phyloP scores from a whole-genome alignment of 1,140 invertebrate genomes.

The Heliconius congener region DNA sequence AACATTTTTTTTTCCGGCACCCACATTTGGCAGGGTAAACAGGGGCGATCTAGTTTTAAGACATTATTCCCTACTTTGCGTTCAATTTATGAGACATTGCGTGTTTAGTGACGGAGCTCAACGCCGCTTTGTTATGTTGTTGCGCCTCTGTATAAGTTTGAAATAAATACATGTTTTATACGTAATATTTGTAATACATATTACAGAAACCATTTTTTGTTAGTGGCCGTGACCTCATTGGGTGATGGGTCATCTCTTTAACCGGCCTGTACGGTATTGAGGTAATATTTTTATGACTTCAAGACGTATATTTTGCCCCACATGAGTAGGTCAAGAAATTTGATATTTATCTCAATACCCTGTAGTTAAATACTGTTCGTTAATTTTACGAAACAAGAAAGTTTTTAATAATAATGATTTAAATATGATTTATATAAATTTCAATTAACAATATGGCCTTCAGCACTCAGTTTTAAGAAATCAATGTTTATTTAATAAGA shows the following conservation, averaged over 20 bases:
- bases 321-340: slow-evolving; percentile 46
- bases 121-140: too few relatives aligned
- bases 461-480: slow-evolving; percentile 9
- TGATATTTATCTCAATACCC: slow-evolving; percentile 39
- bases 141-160: too few relatives aligned
- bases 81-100: too few relatives aligned
- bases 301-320: slow-evolving; percentile 5
- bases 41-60: too few relatives aligned
- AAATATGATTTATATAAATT: slow-evolving; percentile 40
- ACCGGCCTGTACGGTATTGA: not conserved
- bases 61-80: too few relatives aligned
- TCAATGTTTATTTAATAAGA: not conserved
- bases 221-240: slow-evolving; percentile 5
- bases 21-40: too few relatives aligned
- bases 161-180: too few relatives aligned
- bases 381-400: slow-evolving; percentile 44
- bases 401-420: slow-evolving; percentile 34
- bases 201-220: not conserved
- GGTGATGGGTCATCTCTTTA: slow-evolving; percentile 2
- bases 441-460: slow-evolving; percentile 38
- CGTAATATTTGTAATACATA: not conserved
- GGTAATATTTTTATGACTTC: slow-evolving; percentile 9
- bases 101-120: too few relatives aligned
- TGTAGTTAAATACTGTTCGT: slow-evolving; percentile 41
- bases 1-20: too few relatives aligned